phyloP scores from a whole-genome alignment of 2,888 invertebrate genomes.

The Drosophila fulvimacula region DNA sequence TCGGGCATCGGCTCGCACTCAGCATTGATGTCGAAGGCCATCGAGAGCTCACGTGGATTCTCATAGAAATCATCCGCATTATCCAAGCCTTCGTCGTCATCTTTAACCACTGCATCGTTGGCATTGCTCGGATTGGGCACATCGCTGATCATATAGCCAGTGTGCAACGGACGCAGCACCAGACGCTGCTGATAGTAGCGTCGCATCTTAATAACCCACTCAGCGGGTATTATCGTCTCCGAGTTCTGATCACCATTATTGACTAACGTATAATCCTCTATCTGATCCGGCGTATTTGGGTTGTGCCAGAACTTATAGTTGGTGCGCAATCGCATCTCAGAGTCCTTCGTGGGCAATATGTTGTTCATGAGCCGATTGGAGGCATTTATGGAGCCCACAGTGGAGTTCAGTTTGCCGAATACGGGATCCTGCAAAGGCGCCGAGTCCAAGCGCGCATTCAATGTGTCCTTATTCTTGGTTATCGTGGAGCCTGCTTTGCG shows the following conservation, averaged over 20 bases:
- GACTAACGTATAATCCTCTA: slow-evolving; percentile 65
- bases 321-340: slow-evolving; percentile 81
- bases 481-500: slow-evolving; percentile 81
- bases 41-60: slow-evolving; percentile 86
- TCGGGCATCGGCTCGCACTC: slow-evolving; percentile 87
- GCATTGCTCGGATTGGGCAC: slow-evolving; percentile 73
- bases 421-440: slow-evolving; percentile 86
- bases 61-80: slow-evolving; percentile 83
- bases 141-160: slow-evolving; percentile 82
- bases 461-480: slow-evolving; percentile 84
- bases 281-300: slow-evolving; percentile 32
- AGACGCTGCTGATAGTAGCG: slow-evolving; percentile 56
- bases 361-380: slow-evolving; percentile 88
- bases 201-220: slow-evolving; percentile 66
- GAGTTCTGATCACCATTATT: slow-evolving; percentile 17
- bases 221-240: slow-evolving; percentile 48
- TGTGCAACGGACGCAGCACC: slow-evolving; percentile 78
- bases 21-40: slow-evolving; percentile 88
- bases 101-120: slow-evolving; percentile 56
- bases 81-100: slow-evolving; percentile 78
- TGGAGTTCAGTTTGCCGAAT: slow-evolving; percentile 87
- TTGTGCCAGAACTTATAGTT: slow-evolving; percentile 81
- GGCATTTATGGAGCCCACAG: slow-evolving; percentile 87
- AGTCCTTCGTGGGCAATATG: slow-evolving; percentile 86
- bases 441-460: slow-evolving; percentile 84